Conservation (phyloP, 2,888 invertebrate species). For the Ectemnius cavifrons region DNA sequence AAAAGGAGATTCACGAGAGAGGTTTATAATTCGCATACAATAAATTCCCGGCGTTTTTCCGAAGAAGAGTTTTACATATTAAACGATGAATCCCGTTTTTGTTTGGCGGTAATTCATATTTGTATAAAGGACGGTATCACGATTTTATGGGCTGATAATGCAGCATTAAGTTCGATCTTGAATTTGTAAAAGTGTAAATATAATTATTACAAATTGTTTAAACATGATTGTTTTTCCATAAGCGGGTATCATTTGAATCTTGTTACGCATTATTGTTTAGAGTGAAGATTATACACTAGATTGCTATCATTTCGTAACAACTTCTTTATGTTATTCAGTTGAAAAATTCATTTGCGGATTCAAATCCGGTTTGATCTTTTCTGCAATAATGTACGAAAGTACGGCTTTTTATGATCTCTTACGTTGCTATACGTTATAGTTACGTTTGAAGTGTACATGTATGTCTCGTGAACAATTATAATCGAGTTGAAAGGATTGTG, state of each 20-base stretch:
- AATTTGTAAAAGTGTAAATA: not conserved
- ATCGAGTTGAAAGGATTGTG: slow-evolving; percentile 31
- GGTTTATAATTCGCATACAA: slow-evolving; percentile 42
- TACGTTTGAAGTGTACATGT: slow-evolving; percentile 41
- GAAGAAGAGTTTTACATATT: slow-evolving; percentile 48
- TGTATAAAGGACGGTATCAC: not conserved
- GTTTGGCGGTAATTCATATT: slow-evolving; percentile 19
- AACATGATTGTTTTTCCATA: not conserved
- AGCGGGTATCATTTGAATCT: not conserved
- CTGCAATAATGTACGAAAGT: slow-evolving; percentile 35
- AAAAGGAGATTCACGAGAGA: slow-evolving; percentile 16
- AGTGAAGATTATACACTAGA: slow-evolving; percentile 1
- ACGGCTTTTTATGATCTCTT: slow-evolving; percentile 55
- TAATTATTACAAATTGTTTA: slow-evolving; percentile 1
- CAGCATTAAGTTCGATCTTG: not conserved
- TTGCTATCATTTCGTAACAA: slow-evolving; percentile 5
- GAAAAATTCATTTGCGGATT: no score
- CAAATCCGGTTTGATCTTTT: not conserved
- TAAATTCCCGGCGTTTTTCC: slow-evolving; percentile 51
- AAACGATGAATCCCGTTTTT: slow-evolving; percentile 43
- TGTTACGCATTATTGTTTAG: slow-evolving; percentile 13
- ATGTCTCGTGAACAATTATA: slow-evolving; percentile 42
- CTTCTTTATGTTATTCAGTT: no score
- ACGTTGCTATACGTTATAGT: slow-evolving; percentile 42
- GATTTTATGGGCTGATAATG: not conserved